phyloP scores from a whole-genome alignment of 2,888 invertebrate species.

The Ecliptopera silaceata region DNA sequence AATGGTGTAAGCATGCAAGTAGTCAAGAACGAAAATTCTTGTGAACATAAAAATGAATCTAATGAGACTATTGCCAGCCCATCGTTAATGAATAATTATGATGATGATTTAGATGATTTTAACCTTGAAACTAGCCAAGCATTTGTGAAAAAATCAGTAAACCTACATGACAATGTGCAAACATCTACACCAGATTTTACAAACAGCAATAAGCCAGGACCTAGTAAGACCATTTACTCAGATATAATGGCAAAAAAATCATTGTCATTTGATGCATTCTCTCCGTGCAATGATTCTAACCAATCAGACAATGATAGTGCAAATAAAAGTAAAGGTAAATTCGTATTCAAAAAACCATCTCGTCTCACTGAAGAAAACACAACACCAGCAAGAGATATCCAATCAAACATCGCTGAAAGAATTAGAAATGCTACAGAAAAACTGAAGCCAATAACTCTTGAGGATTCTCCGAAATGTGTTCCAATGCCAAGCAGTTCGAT shows the following conservation, averaged over 20 bases:
- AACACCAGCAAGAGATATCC: conserved; percentile 52
- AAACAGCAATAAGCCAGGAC: conserved; percentile 45
- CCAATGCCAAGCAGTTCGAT: conserved; percentile 66
- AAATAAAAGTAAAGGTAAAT: conserved; percentile 67
- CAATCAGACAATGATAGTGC: conserved; percentile 48
- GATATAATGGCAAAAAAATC: conserved; percentile 56
- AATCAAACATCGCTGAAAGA: conserved; percentile 67
- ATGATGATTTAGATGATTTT: conserved; percentile 56
- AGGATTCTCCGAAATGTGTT: conserved; percentile 48
- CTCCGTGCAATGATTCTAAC: conserved; percentile 49
- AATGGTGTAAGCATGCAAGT: conserved; percentile 43
- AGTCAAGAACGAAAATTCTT: conserved; percentile 27
- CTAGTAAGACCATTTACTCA: conserved; percentile 56
- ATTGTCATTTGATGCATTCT: conserved; percentile 57
- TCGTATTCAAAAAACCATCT: conserved; percentile 73
- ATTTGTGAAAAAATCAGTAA: conserved; percentile 33
- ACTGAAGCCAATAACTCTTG: conserved; percentile 58
- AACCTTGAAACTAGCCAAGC: conserved; percentile 49
- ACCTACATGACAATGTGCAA: conserved; percentile 16
- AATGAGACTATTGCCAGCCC: conserved; percentile 41
- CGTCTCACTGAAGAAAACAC: conserved; percentile 50
- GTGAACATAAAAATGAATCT: conserved; percentile 17
- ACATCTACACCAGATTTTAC: conserved; percentile 63
- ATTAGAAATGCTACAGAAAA: conserved; percentile 62
- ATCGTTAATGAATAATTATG: conserved; percentile 42